Conservation (phyloP, 2,888 invertebrate genomes). For the Dicranocentrus wangi region DNA sequence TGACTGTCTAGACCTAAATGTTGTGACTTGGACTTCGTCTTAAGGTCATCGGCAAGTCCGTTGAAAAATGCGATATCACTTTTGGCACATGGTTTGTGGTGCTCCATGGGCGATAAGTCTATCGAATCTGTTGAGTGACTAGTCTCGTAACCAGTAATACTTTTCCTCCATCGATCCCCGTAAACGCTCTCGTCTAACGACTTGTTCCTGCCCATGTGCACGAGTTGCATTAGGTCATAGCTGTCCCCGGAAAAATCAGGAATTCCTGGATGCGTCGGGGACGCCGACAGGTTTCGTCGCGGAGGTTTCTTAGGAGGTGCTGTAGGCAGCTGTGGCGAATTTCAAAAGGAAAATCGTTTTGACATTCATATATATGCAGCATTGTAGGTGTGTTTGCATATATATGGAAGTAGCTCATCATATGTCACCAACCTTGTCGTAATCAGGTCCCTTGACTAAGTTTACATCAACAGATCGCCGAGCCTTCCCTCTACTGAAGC, state of each 20-base stretch:
- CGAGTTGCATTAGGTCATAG: conserved; percentile 81
- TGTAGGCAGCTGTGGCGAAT: conserved; percentile 52
- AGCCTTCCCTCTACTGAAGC: conserved; percentile 70
- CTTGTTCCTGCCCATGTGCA: conserved; percentile 73
- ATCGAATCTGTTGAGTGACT: conserved; percentile 72
- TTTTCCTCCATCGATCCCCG: conserved; percentile 71
- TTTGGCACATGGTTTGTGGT: conserved; percentile 69
- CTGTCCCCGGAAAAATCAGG: conserved; percentile 75
- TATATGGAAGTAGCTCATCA: conserved; percentile 28
- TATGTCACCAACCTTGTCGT: conserved; percentile 70
- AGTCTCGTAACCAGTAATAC: conserved; percentile 71
- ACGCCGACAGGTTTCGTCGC: conserved; percentile 87
- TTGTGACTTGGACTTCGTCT: conserved; percentile 70
- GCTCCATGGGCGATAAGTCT: conserved; percentile 69
- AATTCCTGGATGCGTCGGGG: conserved; percentile 83
- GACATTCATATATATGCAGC: conserved; percentile 9
- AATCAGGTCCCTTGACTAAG: conserved; percentile 73
- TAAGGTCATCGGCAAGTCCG: conserved; percentile 70
- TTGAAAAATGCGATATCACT: conserved; percentile 72
- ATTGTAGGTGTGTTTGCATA: background rate
- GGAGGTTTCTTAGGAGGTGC: conserved; percentile 93
- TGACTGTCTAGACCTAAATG: conserved; percentile 69
- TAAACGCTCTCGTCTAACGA: conserved; percentile 72
- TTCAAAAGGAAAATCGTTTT: no score
- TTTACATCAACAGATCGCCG: conserved; percentile 72